Percentiles rank a stretch among this genome's conserved stretches.
phyloP scores from a whole-genome alignment of 1,140 invertebrate species.

The Pogonomyrmex californicus region DNA sequence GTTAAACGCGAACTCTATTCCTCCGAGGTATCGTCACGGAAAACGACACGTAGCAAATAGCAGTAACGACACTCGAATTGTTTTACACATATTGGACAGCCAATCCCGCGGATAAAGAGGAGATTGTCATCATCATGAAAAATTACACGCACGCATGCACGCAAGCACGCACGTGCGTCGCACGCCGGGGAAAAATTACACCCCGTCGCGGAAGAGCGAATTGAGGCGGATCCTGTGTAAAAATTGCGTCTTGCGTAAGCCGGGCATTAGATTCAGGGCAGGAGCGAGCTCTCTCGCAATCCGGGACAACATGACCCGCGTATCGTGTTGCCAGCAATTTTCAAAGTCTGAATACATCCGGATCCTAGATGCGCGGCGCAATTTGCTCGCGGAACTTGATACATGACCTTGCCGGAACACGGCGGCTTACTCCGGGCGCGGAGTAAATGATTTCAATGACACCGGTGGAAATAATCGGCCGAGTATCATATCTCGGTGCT shows the following conservation, averaged over 20 bases:
- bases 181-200: conserved; percentile 1
- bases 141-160: neutral
- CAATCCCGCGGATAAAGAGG: neutral
- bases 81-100: neutral
- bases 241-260: conserved; percentile 25
- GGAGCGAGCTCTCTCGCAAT: conserved; percentile 32
- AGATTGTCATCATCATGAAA: conserved; percentile 24
- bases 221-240: neutral
- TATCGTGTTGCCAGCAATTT: conserved; percentile 73
- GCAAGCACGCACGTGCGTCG: neutral
- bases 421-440: conserved; percentile 38
- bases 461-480: conserved; percentile 76
- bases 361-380: conserved; percentile 71
- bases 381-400: conserved; percentile 76
- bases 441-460: conserved; percentile 77
- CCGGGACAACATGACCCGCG: conserved; percentile 48
- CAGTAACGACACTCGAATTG: neutral
- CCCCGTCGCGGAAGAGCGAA: neutral
- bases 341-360: conserved; percentile 74
- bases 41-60: neutral
- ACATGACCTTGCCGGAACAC: conserved; percentile 75
- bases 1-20: neutral
- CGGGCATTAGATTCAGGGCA: conserved; percentile 47
- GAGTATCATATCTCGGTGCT: conserved; percentile 63
- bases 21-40: neutral